Evolutionary conservation across 2,888 invertebrate species (phyloP), one percentile per base, ranked within the genome.

Genomic region (Steinernema hermaphroditum): DNA sequence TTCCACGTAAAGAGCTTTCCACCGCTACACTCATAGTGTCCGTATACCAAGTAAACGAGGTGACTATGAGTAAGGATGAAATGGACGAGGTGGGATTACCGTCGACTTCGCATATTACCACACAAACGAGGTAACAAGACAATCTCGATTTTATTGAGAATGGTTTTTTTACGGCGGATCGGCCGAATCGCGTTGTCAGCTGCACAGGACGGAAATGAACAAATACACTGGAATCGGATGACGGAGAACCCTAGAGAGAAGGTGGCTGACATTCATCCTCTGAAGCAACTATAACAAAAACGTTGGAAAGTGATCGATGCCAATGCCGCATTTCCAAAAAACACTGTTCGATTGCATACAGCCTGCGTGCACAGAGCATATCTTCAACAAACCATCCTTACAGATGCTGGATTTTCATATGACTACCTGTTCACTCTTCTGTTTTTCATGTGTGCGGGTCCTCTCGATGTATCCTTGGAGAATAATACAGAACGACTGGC

Each of bases 261-360:
- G 27, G 27, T 54, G 2, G 27, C 27, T 22, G 54, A 54, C 9
- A 27, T 24, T 27, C 54, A 54, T 27, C 6, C 22, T 6, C 27
- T 54, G 54, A 54, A 54, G 27, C 54, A 54, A 54, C 54, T 54
- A 6, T 54, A 54, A 27, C 9, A 24, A 24, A 14, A 24, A 54
- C 49, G 6, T n/a, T 19, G 19, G 12, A 49, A 41, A 9, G 16
- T 12, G 16, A 41, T 41, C 9, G 8, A 41, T 41, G 16, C 16
- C 8, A 41, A 41, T 41, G 6, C 4, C 54, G 54, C 54, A 54
- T 54, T 54, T 54, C n/a, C n/a, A n/a, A n/a, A n/a, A n/a, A n/a
- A n/a, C n/a, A n/a, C n/a, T n/a, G n/a, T n/a, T n/a, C n/a, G n/a
- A n/a, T n/a, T n/a, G n/a, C n/a, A n/a, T n/a, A n/a, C n/a, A n/a